phyloP scores from a whole-genome alignment of 2,113 vertebrate genomes.

The Callaeas wilsoni region DNA sequence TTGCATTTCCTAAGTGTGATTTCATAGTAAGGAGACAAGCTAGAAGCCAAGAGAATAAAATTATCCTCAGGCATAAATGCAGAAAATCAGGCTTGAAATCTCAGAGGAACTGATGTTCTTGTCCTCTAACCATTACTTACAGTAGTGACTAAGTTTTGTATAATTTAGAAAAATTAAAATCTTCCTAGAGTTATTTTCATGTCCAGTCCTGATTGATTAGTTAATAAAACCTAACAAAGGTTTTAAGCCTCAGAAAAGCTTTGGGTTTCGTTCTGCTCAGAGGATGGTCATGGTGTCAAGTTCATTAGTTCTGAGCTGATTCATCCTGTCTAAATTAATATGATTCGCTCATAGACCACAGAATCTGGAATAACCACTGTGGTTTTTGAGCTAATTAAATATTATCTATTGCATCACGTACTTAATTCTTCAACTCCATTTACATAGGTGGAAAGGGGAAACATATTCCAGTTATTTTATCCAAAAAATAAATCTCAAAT shows the following conservation, averaged over 20 bases:
- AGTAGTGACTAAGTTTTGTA: not conserved
- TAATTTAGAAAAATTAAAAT: not conserved
- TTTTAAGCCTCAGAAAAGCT: not conserved
- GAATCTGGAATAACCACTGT: not conserved
- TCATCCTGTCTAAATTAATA: slow-evolving; percentile 21
- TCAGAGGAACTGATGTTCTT: not conserved
- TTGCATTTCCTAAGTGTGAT: not conserved
- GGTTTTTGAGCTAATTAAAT: not conserved
- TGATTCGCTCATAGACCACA: not conserved
- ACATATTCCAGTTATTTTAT: not conserved
- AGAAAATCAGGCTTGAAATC: slow-evolving; percentile 12
- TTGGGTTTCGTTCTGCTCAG: not conserved
- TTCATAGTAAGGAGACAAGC: not conserved
- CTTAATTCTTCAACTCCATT: not conserved
- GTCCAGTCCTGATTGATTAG: not conserved
- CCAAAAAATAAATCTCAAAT: not conserved
- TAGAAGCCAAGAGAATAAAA: slow-evolving; percentile 5
- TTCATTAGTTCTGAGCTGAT: slow-evolving; percentile 16
- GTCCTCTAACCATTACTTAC: not conserved
- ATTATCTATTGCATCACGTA: not conserved
- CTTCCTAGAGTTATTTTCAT: not conserved
- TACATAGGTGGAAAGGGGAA: not conserved
- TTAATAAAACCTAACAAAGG: slow-evolving; percentile 11
- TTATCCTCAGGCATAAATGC: slow-evolving; percentile 9
- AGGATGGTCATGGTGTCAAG: not conserved